Conservation (phyloP, 2,113 vertebrate genomes). For the Dasyurus viverrinus region DNA sequence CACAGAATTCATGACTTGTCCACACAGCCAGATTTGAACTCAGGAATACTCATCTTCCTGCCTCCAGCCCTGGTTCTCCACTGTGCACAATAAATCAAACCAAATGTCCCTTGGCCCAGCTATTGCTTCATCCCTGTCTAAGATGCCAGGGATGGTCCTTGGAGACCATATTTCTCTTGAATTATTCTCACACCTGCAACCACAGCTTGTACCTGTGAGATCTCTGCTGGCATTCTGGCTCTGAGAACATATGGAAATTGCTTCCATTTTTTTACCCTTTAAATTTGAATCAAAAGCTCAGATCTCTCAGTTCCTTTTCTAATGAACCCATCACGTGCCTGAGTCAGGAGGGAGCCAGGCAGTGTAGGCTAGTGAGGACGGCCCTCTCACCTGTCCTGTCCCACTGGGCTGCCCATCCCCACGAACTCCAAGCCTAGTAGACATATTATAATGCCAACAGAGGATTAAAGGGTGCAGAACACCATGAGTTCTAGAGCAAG, state of each 20-base stretch:
- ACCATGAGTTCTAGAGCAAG: not conserved
- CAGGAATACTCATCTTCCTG: not conserved
- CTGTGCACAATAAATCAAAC: not conserved
- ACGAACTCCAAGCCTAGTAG: slow-evolving; percentile 2
- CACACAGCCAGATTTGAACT: not conserved
- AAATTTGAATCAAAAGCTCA: not conserved
- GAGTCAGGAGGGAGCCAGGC: not conserved
- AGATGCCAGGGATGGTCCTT: not conserved
- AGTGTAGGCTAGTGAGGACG: not conserved
- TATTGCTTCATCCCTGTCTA: not conserved
- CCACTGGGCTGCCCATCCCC: not conserved
- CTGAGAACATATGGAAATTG: not conserved
- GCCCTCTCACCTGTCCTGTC: not conserved
- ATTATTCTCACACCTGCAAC: not conserved
- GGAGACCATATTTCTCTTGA: not conserved
- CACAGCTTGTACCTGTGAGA: not conserved
- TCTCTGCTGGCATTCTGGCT: not conserved
- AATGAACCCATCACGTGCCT: not conserved
- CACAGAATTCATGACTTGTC: not conserved
- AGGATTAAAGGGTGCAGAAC: not conserved
- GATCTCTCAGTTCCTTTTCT: not conserved
- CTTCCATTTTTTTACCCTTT: not conserved
- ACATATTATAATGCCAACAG: not conserved
- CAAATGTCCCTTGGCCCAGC: not conserved
- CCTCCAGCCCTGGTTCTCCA: not conserved